Evolutionary conservation across 1,140 invertebrate species (phyloP).

Genomic region (Pogonomyrmex barbatus): DNA sequence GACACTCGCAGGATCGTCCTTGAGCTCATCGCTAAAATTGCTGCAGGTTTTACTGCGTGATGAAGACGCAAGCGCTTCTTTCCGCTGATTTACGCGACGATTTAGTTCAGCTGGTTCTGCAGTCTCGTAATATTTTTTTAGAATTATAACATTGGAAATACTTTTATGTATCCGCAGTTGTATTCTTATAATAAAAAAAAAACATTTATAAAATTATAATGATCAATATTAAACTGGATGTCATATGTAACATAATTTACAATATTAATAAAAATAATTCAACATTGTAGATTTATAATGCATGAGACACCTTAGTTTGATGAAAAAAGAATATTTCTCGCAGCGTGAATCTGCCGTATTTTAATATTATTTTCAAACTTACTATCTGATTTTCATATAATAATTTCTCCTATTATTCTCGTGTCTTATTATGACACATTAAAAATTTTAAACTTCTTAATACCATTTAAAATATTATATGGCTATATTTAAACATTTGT

Average conservation of each 20-base stretch:
- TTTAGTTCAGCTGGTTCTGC: not conserved
- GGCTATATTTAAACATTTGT: not conserved
- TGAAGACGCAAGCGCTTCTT: not conserved
- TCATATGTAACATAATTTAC: not conserved
- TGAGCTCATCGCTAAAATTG: not conserved
- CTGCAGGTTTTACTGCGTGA: not conserved
- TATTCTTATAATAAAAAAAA: not conserved
- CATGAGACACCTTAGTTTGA: not conserved
- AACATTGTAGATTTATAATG: not conserved
- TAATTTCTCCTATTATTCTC: not conserved
- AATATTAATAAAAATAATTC: not conserved
- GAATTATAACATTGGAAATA: not conserved
- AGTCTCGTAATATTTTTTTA: not conserved
- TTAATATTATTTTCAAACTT: not conserved
- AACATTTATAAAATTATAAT: not conserved
- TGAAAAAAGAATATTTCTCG: not conserved
- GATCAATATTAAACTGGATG: not conserved
- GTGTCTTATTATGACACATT: not conserved
- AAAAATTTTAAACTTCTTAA: not conserved
- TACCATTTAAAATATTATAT: constrained; percentile 7
- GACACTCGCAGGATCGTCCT: not conserved
- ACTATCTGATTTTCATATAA: not conserved
- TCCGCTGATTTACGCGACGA: not conserved
- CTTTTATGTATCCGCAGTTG: not conserved
- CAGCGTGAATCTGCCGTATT: not conserved